phyloP scores from a whole-genome alignment of 64 coral and sea anemone species.

The Stichodactyla helianthus region DNA sequence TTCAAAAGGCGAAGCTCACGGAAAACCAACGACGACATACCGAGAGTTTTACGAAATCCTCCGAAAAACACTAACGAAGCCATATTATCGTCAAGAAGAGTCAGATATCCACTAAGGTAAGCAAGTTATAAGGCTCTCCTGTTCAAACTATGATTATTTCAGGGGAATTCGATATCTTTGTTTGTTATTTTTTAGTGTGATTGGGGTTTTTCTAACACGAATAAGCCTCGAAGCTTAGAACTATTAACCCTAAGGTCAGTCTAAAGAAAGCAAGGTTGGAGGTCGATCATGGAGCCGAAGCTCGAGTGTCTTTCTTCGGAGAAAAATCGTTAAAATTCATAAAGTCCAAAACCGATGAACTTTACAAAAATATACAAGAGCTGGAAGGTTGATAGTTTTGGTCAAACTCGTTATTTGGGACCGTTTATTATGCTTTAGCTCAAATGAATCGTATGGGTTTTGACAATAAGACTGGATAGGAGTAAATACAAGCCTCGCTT shows the following conservation, averaged over 20 bases:
- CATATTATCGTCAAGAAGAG: conserved; percentile 3
- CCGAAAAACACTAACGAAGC: conserved; percentile 15
- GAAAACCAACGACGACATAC: neutral
- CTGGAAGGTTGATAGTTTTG: neutral
- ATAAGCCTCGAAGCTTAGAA: neutral
- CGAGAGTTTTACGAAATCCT: conserved; percentile 3
- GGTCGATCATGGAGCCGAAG: conserved; percentile 15
- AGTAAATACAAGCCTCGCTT: conserved; percentile 21
- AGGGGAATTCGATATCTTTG: conserved; percentile 1
- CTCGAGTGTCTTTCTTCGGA: conserved; percentile 33
- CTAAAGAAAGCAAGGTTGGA: conserved; percentile 10
- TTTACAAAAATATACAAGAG: neutral
- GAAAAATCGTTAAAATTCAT: conserved; percentile 35
- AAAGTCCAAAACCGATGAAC: neutral
- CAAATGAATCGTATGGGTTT: neutral
- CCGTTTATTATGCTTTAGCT: neutral
- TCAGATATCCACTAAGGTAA: conserved; percentile 8
- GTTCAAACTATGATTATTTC: neutral
- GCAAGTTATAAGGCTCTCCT: neutral
- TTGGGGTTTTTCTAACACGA: neutral
- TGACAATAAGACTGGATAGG: neutral
- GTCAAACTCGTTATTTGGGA: neutral
- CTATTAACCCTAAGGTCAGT: neutral
- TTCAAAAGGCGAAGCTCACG: conserved; percentile 3
- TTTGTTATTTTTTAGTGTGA: neutral